A percentile compares a stretch with the other conserved stretches of the same genome.
Evolutionary conservation across 2,888 invertebrate genomes (phyloP).

Genomic region (Lagria hirta): DNA sequence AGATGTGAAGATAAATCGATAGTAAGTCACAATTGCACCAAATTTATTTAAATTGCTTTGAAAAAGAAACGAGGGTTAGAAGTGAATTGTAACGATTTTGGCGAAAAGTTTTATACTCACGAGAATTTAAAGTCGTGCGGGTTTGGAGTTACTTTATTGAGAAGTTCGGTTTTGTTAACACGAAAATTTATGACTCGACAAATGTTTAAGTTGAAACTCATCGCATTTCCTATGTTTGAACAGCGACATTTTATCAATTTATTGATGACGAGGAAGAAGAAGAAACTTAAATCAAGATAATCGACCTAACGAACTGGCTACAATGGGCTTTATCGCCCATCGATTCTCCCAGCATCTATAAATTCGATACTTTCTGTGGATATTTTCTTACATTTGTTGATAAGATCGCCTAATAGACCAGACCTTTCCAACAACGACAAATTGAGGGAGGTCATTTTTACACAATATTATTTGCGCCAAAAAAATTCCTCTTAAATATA

Average conservation of each 20-base stretch:
- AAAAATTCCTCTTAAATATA: no score
- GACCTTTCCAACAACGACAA: slow-evolving; percentile 17
- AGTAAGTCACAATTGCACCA: slow-evolving; percentile 16
- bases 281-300: slow-evolving; percentile 17
- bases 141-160: slow-evolving; percentile 14
- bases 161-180: slow-evolving; percentile 18
- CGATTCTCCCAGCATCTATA: slow-evolving; percentile 14
- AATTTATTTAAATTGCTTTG: slow-evolving; percentile 22
- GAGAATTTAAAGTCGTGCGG: slow-evolving; percentile 21
- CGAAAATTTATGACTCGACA: slow-evolving; percentile 15
- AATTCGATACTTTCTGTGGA: slow-evolving; percentile 20
- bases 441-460: slow-evolving; percentile 18
- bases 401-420: slow-evolving; percentile 15
- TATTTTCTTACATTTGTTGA: slow-evolving; percentile 22
- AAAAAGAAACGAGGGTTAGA: slow-evolving; percentile 9
- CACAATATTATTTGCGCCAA: no score
- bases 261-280: slow-evolving; percentile 2
- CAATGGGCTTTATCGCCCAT: slow-evolving; percentile 17
- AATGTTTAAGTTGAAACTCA: slow-evolving; percentile 14
- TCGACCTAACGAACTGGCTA: slow-evolving; percentile 5
- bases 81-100: slow-evolving; percentile 7
- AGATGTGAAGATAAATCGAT: slow-evolving; percentile 28
- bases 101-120: slow-evolving; percentile 15
- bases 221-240: slow-evolving; percentile 1
- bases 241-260: not conserved